Base-by-base conservation (phyloP, 30 jellyfish, hydroid and myxozoan genomes). In the Aurelia sp. region DNA sequence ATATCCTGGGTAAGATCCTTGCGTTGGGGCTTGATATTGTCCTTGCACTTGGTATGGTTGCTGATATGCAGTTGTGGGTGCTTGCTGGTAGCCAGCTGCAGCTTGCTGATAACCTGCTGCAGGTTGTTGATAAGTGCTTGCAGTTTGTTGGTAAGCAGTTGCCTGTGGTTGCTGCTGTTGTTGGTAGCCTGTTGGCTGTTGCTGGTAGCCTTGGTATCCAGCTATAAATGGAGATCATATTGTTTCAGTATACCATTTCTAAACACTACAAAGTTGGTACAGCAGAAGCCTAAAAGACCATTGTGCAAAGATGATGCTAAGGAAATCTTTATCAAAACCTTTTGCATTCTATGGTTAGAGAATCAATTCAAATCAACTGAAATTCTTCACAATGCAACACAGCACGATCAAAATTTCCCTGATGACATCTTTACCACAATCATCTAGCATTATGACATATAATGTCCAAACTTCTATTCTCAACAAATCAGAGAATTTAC, bases 1-100 rank as follows among this genome's bases (percentile, higher is more conserved):
- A 53, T 82, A 82, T 4, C 86, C 80, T 69, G 61, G 91, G 70
- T 66, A 81, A 8, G 82, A 67, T 27, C 74, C 74, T 60, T 81
- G 84, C 33, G 55, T 81, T 20, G 84, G 75, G 71, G 58, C 79
- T 31, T 81, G 91, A 75, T 51, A 70, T 61, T 82, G 92, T 2
- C 74, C 73, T 17, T 69, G 92, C 8, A 2, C 59, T 57, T 55
- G 85, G 19, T 82, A 61, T 53, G 85, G 69, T 38, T 81, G 91
- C 17, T 81, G 91, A 18, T 81, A 81, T 19, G 57, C 71, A 51
- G 74, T 20, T 21, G 75, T 21, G 4, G 52, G 22, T 16, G 75
- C 6, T 44, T 64, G 35, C 35, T 51, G 64, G 50, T 17, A 24
- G 55, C 78, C 63, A 16, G 78, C 51, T 55, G 40, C 76, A 22